These are phyloP conservation scores for Metacarcinus magister DNA, from an alignment of 2,888 invertebrate species.

Conservation along the genomic window DNA sequence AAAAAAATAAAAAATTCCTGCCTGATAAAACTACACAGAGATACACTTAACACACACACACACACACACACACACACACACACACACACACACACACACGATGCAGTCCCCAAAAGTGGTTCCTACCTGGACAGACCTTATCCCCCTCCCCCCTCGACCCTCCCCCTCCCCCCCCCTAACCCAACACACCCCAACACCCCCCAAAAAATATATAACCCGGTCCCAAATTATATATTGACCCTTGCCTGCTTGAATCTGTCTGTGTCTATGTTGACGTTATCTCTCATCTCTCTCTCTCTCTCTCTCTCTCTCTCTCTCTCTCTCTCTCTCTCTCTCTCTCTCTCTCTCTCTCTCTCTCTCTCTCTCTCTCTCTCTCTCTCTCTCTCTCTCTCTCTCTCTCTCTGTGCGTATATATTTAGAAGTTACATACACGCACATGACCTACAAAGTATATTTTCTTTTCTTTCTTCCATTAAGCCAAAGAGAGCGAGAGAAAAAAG, in stretches of 20 bases:
- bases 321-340: too few relatives aligned
- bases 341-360: neutral
- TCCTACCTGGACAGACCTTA: neutral
- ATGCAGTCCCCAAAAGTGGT: neutral
- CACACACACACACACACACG: constrained; percentile 10
- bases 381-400: constrained; percentile 26
- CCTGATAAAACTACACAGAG: too few relatives aligned
- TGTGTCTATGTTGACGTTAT: too few relatives aligned
- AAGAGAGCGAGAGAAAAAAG: neutral
- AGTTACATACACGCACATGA: neutral
- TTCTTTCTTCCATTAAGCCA: neutral
- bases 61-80: constrained; percentile 26
- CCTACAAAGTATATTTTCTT: neutral
- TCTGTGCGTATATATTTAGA: neutral
- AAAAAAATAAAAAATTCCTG: too few relatives aligned
- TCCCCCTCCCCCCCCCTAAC: too few relatives aligned
- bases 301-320: too few relatives aligned
- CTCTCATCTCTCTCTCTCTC: too few relatives aligned
- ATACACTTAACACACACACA: neutral
- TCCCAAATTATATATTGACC: too few relatives aligned
- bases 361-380: constrained; percentile 26
- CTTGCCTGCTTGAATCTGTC: too few relatives aligned
- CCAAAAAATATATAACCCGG: too few relatives aligned
- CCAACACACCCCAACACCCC: too few relatives aligned
- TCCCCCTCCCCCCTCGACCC: too few relatives aligned